Conservation (phyloP, 1,140 invertebrate species). For the Bombus terrestris region DNA sequence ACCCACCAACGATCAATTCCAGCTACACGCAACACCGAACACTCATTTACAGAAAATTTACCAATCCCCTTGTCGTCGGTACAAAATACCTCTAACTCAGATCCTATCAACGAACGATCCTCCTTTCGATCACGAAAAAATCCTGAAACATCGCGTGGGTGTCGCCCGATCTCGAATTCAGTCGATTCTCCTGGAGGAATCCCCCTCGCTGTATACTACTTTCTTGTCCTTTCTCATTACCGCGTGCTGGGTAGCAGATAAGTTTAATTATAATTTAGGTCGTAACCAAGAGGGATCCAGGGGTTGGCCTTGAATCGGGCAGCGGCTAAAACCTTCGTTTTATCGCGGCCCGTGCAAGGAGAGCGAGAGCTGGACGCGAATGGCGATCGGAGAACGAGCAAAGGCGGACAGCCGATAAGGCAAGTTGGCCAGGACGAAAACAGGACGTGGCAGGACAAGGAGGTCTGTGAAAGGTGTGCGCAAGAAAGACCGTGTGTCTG, state of each 20-base stretch:
- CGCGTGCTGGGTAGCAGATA: constrained; percentile 1
- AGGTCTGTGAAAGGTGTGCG: constrained; percentile 58
- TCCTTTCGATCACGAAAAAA: background rate
- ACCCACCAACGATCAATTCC: background rate
- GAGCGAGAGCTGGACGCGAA: background rate
- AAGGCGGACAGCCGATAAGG: constrained; percentile 28
- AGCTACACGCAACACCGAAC: background rate
- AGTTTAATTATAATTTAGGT: constrained; percentile 40
- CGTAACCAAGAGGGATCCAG: background rate
- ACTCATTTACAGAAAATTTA: background rate
- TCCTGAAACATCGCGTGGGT: background rate
- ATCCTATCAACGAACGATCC: background rate
- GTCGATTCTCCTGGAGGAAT: too few species aligned
- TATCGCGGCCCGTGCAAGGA: constrained; percentile 26
- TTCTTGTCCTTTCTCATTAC: background rate
- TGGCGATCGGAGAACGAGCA: background rate
- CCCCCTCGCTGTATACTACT: too few species aligned
- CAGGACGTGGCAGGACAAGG: constrained; percentile 52
- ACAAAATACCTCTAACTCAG: background rate
- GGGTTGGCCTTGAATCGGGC: background rate
- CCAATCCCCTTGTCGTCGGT: background rate
- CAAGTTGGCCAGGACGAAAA: constrained; percentile 38
- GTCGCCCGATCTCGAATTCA: background rate
- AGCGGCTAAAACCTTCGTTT: constrained; percentile 26
- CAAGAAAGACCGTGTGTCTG: constrained; percentile 17